Evolutionary conservation across 1,140 invertebrate genomes (phyloP), one percentile per base, ranked within the genome.

Genomic region (Solen grandis): DNA sequence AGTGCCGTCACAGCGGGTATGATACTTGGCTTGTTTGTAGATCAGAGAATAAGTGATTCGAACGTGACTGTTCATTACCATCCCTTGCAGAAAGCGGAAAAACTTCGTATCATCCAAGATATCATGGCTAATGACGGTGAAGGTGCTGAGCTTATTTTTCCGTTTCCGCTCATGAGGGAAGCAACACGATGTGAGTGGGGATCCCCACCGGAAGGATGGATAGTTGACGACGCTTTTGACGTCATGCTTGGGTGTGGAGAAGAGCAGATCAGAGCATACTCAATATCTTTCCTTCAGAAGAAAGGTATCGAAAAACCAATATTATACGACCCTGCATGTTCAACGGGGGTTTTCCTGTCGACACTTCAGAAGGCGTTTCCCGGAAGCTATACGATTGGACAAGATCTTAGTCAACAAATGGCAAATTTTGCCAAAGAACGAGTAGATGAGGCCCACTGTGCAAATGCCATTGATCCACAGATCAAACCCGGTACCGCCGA

Each of bases 311-410:
- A 63, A n/a, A 81, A 66, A 4, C 63, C 77, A 2, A 84, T 38
- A n/a, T 38, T 87, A n/a, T 87, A 83, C 52, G 86, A 87, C n/a
- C 86, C 86, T 1, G 86, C 86, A 22, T 87, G 86, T 54, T 87
- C 84, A n/a, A 87, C 82, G 2, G 84, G 86, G 13, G 81, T 84
- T 3, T 87, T 86, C 63, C 78, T 87, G 22, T 84, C 82, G 5
- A 83, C 79, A 0, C 57, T 87, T 13, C 78, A 84, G 54, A 66
- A 73, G 13, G 84, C 84, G 0, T 78, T 84, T 46, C 82, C 86
- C 5, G 70, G 85, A 25, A 81, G 76, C 25, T 80, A 86, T 35
- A 82, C 82, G 1, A 80, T 87, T 25, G 86, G 86, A 4, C 86
- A 87, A 65, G 86, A 87, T 66, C 74, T 87, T 0, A 87, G 84